These are phyloP conservation scores for Liodrosophila aerea DNA, from an alignment of 2,888 invertebrate species.

Conservation along the genomic window DNA sequence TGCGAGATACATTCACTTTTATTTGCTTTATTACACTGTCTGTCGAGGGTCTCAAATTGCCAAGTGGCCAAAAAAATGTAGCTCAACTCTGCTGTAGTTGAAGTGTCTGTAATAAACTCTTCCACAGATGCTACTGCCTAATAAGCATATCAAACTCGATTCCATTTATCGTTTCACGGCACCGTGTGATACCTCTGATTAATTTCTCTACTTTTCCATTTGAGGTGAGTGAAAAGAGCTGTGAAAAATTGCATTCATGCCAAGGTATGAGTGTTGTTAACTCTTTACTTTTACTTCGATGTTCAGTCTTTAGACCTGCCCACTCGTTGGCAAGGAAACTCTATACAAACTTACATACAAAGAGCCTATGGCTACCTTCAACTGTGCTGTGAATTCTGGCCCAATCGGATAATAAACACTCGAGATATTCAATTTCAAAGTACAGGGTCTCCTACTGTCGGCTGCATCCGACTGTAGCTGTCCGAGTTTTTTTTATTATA, in stretches of 20 bases:
- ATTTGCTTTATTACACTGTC: slow-evolving; percentile 31
- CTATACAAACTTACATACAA: too few relatives aligned
- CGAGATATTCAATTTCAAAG: too few relatives aligned
- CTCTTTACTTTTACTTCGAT: too few relatives aligned
- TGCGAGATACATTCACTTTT: slow-evolving; percentile 69
- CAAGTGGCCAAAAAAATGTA: slow-evolving; percentile 13
- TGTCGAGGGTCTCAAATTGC: slow-evolving; percentile 21
- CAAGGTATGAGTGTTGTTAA: background rate
- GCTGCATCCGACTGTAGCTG: too few relatives aligned
- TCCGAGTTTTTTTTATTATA: too few relatives aligned
- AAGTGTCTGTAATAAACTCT: slow-evolving; percentile 19
- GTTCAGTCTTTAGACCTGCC: too few relatives aligned
- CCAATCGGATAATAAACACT: too few relatives aligned
- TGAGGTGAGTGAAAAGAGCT: background rate
- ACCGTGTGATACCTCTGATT: slow-evolving; percentile 11
- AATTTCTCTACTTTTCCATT: slow-evolving; percentile 9
- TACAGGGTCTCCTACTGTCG: too few relatives aligned
- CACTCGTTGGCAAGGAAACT: too few relatives aligned
- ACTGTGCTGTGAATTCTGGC: too few relatives aligned
- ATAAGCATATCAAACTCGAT: slow-evolving; percentile 27
- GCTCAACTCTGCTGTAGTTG: slow-evolving; percentile 16
- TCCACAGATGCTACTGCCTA: slow-evolving; percentile 22
- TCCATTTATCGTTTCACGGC: slow-evolving; percentile 1
- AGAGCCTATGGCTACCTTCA: too few relatives aligned
- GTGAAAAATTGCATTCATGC: slow-evolving; percentile 1